These are phyloP conservation scores for Mactra quadrangularis DNA, from an alignment of 1,140 invertebrate species.

Conservation along the genomic window DNA sequence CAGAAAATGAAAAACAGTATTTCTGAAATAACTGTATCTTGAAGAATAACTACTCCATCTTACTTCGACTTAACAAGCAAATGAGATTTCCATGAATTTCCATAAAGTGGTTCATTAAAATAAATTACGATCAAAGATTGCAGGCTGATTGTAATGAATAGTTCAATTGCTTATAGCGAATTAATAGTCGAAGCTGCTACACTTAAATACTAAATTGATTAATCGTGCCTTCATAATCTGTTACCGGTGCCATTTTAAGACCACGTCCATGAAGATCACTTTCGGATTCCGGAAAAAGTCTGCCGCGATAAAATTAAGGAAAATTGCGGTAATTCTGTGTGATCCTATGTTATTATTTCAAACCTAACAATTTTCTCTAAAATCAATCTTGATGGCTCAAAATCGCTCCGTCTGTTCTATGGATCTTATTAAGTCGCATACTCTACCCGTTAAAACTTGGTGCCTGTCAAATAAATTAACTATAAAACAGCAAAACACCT, in stretches of 20 bases:
- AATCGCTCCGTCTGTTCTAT: constrained; percentile 48
- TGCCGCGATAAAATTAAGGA: constrained; percentile 70
- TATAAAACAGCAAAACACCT: constrained; percentile 73
- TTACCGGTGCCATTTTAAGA: constrained; percentile 17
- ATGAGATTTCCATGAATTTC: too few species aligned
- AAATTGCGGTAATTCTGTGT: constrained; percentile 74
- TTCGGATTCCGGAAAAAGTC: constrained; percentile 38
- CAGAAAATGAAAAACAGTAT: too few species aligned
- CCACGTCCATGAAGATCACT: not conserved
- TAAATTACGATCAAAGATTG: too few species aligned
- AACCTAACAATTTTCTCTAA: constrained; percentile 69
- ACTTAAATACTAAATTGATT: constrained; percentile 1
- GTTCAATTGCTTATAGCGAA: too few species aligned
- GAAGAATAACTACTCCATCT: too few species aligned
- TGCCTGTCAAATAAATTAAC: constrained; percentile 79
- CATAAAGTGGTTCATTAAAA: too few species aligned
- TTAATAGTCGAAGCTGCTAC: too few species aligned
- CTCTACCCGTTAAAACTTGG: constrained; percentile 66
- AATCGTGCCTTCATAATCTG: not conserved
- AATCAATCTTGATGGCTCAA: constrained; percentile 68
- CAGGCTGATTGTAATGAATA: too few species aligned
- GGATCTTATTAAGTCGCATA: constrained; percentile 56
- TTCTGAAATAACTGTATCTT: too few species aligned
- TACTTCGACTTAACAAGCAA: too few species aligned
- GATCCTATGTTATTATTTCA: constrained; percentile 74